Evolutionary conservation across 2,888 invertebrate species (phyloP).

Genomic region (Parnassius mnemosyne): DNA sequence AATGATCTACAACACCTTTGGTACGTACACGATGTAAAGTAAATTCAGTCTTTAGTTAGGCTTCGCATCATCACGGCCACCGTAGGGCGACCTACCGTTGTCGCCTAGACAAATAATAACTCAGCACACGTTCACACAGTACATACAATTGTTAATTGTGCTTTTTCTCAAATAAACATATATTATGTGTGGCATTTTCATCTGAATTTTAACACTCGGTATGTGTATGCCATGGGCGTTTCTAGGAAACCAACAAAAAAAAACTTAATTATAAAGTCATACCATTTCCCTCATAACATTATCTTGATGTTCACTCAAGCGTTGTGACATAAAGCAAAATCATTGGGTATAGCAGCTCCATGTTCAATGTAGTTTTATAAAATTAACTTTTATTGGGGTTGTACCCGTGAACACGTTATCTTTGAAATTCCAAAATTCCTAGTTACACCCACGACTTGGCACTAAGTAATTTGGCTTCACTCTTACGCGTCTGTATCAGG

Average conservation of each 20-base stretch:
- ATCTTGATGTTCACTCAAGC: neutral
- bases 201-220: slow-evolving; percentile 10
- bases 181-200: neutral
- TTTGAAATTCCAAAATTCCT: slow-evolving; percentile 12
- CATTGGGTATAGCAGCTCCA: slow-evolving; percentile 5
- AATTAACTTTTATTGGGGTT: slow-evolving; percentile 11
- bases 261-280: neutral
- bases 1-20: slow-evolving; percentile 41
- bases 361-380: slow-evolving; percentile 7
- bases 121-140: slow-evolving; percentile 29
- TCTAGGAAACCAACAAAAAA: slow-evolving; percentile 15
- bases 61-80: slow-evolving; percentile 45
- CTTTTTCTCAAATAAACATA: slow-evolving; percentile 45
- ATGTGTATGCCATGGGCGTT: slow-evolving; percentile 7
- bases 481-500: slow-evolving; percentile 63
- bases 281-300: neutral
- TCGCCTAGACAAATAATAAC: slow-evolving; percentile 38
- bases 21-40: slow-evolving; percentile 54
- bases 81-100: slow-evolving; percentile 45
- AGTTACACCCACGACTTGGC: slow-evolving; percentile 48
- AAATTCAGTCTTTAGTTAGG: slow-evolving; percentile 78
- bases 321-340: neutral
- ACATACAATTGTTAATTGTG: slow-evolving; percentile 52
- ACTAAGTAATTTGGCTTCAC: slow-evolving; percentile 36
- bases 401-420: slow-evolving; percentile 15